Percentiles rank a stretch among this genome's conserved stretches.
These are phyloP conservation scores for Xiphophorus couchianus DNA, from an alignment of 2,113 vertebrate genomes.

Conservation along the genomic window DNA sequence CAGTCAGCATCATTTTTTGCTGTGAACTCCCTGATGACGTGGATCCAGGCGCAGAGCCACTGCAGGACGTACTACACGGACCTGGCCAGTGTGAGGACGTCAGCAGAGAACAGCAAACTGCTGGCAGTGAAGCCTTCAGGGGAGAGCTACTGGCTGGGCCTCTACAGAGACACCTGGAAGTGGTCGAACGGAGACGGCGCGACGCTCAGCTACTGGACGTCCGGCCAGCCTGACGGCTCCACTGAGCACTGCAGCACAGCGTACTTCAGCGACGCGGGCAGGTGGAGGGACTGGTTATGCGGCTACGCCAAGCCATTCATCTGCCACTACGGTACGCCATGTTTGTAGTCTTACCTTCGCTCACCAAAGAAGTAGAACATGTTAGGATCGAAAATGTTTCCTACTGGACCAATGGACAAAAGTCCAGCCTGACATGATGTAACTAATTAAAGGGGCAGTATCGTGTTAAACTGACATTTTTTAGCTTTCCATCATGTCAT, in stretches of 20 bases:
- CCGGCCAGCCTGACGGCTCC: background rate
- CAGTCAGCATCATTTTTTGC: background rate
- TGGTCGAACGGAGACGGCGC: background rate
- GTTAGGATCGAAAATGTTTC: background rate
- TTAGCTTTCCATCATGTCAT: too few species aligned
- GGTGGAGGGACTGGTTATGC: background rate
- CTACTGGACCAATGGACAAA: too few species aligned
- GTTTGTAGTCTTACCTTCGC: background rate
- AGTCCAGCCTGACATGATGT: background rate
- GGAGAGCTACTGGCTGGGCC: background rate
- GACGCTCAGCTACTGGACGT: rapidly evolving
- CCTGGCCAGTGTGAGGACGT: background rate
- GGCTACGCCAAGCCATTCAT: background rate
- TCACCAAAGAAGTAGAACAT: background rate
- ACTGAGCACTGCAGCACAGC: background rate
- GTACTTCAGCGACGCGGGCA: background rate
- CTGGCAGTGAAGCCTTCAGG: background rate
- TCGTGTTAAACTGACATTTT: too few species aligned
- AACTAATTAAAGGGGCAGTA: background rate
- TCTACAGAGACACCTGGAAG: conserved; percentile 6
- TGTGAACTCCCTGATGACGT: background rate
- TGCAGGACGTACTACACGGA: background rate
- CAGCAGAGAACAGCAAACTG: background rate
- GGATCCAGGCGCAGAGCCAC: background rate
- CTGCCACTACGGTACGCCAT: background rate